Conservation (phyloP, 1,140 invertebrate genomes). For the roundworm (Caenorhabditis elegans) region DNA sequence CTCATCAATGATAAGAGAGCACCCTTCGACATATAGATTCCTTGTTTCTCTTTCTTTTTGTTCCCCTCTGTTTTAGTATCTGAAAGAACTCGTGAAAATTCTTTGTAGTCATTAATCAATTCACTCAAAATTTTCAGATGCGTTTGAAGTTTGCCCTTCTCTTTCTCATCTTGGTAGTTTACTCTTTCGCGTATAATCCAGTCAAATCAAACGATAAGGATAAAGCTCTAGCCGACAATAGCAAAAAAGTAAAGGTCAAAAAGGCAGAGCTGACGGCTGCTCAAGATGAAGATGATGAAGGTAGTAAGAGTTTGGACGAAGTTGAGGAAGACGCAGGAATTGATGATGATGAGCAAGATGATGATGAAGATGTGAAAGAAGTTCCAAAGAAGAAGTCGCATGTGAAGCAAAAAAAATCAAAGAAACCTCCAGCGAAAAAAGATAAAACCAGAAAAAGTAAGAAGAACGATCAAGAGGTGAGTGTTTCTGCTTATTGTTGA, state of each 20-base stretch:
- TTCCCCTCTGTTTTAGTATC: neutral
- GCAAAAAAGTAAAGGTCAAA: neutral
- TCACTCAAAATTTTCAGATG: slow-evolving; percentile 18
- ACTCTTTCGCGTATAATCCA: neutral
- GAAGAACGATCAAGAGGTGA: neutral
- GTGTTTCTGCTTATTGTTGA: neutral
- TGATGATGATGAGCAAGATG: neutral
- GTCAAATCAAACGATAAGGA: neutral
- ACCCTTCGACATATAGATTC: neutral
- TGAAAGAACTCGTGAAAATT: neutral
- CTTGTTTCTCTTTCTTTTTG: neutral
- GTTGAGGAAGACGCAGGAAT: neutral
- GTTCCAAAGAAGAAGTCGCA: neutral
- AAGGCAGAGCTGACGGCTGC: neutral
- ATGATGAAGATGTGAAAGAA: neutral
- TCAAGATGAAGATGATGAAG: neutral
- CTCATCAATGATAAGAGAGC: neutral
- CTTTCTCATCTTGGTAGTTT: neutral
- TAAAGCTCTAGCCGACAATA: neutral
- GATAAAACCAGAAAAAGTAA: neutral
- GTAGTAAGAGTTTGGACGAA: neutral
- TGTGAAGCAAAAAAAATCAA: neutral
- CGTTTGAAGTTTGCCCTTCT: neutral
- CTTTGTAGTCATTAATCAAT: too few relatives aligned
- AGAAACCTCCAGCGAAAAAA: neutral